Conservation (phyloP, 1,140 invertebrate species). For the Papilio aristodemus region DNA sequence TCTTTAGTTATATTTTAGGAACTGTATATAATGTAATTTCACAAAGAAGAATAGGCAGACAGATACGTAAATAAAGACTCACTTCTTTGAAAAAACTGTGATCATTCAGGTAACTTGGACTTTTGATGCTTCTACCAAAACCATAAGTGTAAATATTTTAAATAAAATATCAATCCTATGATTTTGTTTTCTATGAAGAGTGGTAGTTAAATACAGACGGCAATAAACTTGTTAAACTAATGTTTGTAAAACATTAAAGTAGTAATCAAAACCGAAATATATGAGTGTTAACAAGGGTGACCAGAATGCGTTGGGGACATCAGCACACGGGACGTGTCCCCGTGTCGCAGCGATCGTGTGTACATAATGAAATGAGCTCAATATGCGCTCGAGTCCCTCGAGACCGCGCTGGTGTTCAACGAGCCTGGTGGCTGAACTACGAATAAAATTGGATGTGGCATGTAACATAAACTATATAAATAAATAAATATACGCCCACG, state of each 20-base stretch:
- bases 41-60: no score
- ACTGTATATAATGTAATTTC: no score
- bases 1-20: no score
- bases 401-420: slow-evolving; percentile 42
- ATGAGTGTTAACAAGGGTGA: slow-evolving; percentile 39
- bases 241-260: slow-evolving; percentile 25
- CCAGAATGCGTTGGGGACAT: slow-evolving; percentile 55
- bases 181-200: no score
- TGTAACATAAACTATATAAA: no score
- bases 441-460: slow-evolving; percentile 43
- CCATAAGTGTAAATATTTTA: no score
- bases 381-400: slow-evolving; percentile 64
- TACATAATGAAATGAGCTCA: slow-evolving; percentile 78
- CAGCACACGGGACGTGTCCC: slow-evolving; percentile 55
- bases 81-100: no score
- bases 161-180: no score
- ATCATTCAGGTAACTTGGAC: background rate
- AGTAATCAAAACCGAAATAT: slow-evolving; percentile 27
- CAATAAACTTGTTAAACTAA: slow-evolving; percentile 23
- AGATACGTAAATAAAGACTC: no score
- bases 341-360: slow-evolving; percentile 63
- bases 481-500: no score
- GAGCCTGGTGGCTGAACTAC: slow-evolving; percentile 11
- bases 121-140: background rate
- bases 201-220: background rate